Base-by-base conservation (phyloP, 2,113 vertebrate genomes). In the Ptilorrhoa leucosticta region DNA sequence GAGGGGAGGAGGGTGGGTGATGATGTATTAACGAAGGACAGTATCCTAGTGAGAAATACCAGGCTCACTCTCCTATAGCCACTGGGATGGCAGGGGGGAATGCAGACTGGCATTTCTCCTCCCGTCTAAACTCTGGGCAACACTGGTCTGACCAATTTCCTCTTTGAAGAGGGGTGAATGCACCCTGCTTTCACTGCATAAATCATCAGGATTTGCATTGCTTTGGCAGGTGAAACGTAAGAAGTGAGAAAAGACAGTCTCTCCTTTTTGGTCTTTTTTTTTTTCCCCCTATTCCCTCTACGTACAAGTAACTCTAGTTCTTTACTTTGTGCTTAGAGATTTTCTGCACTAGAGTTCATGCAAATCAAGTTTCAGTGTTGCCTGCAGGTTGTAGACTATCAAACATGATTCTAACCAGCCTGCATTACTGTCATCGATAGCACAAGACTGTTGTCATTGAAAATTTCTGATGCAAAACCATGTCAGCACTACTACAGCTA, bases 31-130 rank as follows among this genome's bases (percentile, higher is more conserved):
- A 68, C 1, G 0, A 92, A 91, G 82, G 76, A 56, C 75, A 78
- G 92, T 58, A 75, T 83, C 66, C 35, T 47, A 44, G 58, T 96
- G 90, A 94, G 92, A 93, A 96, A 90, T n/a, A 71, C 75, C 79
- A 95, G 95, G 75, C 76, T 87, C 1, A 0, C 54, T 65, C 7
- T 73, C 16, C 71, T 80, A 4, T 47, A 73, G 63, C 70, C 33
- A 6, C 54, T 45, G 58, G 87, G 54, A 37, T 78, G 76, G 69
- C 1, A 6, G 24, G 5, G 9, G 20, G 68, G 54, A 94, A 58
- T 28, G 79, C 2, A 10, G 57, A 20, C 57, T 85, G 90, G 16
- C 39, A 23, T 91, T 95, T 68, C 23, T 90, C 21, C 35, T 95
- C 51, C 54, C 11, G 22, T 48, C 66, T 58, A 3, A 83, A 57